phyloP scores from a whole-genome alignment of 64 coral and sea anemone genomes.

The Cladopsammia gracilis region DNA sequence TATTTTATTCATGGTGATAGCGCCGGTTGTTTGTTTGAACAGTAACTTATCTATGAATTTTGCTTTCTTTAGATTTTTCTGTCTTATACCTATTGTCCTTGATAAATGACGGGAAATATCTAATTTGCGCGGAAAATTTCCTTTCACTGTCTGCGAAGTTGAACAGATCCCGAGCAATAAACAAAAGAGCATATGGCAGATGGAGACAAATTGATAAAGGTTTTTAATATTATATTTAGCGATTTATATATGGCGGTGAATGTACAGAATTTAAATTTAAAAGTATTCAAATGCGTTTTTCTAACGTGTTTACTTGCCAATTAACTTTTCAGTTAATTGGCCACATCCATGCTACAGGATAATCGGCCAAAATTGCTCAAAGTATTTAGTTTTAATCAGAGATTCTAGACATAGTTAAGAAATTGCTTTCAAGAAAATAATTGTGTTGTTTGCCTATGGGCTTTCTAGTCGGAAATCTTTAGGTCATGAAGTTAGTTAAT shows the following conservation, averaged over 20 bases:
- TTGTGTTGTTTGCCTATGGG: not conserved
- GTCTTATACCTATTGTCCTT: not conserved
- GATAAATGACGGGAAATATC: not conserved
- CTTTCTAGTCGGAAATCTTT: not conserved
- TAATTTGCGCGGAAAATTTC: not conserved
- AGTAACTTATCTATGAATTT: not conserved
- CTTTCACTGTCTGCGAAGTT: not conserved
- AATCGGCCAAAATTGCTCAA: not conserved
- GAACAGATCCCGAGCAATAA: not conserved
- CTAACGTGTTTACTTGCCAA: not conserved
- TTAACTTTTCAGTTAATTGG: slow-evolving; percentile 3
- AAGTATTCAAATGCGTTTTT: slow-evolving; percentile 10
- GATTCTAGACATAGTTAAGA: not conserved
- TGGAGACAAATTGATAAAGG: not conserved
- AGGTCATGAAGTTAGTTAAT: not conserved
- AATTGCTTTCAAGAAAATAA: not conserved
- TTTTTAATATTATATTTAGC: not conserved
- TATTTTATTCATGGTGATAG: not conserved
- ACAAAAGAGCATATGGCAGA: not conserved
- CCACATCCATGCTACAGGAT: not conserved
- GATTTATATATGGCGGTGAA: not conserved
- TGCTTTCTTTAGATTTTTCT: not conserved
- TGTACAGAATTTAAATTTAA: not conserved
- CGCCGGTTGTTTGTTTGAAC: not conserved
- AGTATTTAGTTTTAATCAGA: not conserved